These are phyloP conservation scores for Lates japonicus DNA, from an alignment of 2,797 vertebrate genomes.

Conservation along the genomic window DNA sequence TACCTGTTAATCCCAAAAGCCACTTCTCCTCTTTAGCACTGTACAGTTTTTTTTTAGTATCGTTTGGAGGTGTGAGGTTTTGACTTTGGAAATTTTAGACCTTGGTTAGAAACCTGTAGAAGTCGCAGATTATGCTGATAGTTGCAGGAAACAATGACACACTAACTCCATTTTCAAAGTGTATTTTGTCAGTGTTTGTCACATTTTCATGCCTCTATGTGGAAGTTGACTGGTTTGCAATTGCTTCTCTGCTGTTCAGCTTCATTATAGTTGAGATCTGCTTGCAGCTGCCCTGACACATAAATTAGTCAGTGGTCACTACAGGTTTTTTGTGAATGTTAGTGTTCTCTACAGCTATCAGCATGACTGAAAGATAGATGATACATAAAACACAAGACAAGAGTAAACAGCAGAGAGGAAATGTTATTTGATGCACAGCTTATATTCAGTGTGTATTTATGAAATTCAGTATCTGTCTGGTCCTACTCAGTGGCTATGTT, in stretches of 20 bases:
- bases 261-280: not conserved
- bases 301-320: not conserved
- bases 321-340: not conserved
- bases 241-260: not conserved
- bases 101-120: not conserved
- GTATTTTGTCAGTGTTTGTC: too few relatives aligned
- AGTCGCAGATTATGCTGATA: slow-evolving; percentile 2
- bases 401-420: not conserved
- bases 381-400: not conserved
- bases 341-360: not conserved
- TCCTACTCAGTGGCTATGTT: slow-evolving; percentile 12
- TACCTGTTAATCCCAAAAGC: not conserved
- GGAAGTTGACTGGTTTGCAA: not conserved
- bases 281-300: not conserved
- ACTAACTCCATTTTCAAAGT: too few relatives aligned
- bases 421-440: slow-evolving; percentile 2
- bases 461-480: slow-evolving; percentile 1
- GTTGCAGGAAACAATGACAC: not conserved
- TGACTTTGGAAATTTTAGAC: not conserved
- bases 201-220: not conserved
- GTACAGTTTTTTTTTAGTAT: not conserved
- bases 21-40: not conserved
- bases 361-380: not conserved
- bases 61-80: slow-evolving; percentile 1
- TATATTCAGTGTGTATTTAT: slow-evolving; percentile 1